A percentile compares a stretch with the other conserved stretches of the same genome.
These are phyloP conservation scores for Furcifer pardalis DNA, from an alignment of 2,797 vertebrate genomes.

Conservation along the genomic window DNA sequence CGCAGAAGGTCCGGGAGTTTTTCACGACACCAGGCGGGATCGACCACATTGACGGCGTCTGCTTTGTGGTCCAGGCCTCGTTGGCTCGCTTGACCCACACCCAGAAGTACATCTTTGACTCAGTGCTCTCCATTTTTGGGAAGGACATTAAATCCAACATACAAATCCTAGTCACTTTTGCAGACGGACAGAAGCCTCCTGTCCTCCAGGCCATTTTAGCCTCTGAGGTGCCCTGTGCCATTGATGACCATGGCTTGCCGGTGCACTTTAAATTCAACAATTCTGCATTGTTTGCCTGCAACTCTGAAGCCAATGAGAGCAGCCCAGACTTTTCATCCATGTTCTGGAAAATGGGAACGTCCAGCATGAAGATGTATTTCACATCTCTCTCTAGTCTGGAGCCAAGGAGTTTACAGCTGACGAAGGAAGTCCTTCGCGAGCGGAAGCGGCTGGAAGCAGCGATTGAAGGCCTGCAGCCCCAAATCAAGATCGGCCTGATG, in stretches of 20 bases:
- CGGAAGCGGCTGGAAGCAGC: not conserved
- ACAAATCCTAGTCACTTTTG: not conserved
- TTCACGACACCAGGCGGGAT: not conserved
- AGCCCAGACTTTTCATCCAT: not conserved
- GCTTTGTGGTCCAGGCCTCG: not conserved
- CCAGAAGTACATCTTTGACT: not conserved
- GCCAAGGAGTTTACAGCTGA: not conserved
- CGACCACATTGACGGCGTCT: not conserved
- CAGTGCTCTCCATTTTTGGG: not conserved
- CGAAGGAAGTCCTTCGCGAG: constrained; percentile 25
- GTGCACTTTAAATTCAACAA: not conserved
- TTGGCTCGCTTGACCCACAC: not conserved
- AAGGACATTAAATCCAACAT: not conserved
- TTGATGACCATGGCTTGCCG: not conserved
- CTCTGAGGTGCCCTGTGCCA: not conserved
- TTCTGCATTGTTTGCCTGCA: not conserved
- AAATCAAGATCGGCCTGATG: not conserved
- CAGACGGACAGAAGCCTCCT: not conserved
- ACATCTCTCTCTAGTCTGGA: not conserved
- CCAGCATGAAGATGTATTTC: not conserved
- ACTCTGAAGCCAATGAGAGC: not conserved
- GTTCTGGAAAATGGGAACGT: not conserved
- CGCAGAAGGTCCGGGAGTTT: not conserved
- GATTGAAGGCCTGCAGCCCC: not conserved
- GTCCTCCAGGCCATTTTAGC: not conserved